Evolutionary conservation across 2,113 vertebrate species (phyloP), one percentile per base, ranked within the genome.

Genomic region (Neopipo cinnamomea): DNA sequence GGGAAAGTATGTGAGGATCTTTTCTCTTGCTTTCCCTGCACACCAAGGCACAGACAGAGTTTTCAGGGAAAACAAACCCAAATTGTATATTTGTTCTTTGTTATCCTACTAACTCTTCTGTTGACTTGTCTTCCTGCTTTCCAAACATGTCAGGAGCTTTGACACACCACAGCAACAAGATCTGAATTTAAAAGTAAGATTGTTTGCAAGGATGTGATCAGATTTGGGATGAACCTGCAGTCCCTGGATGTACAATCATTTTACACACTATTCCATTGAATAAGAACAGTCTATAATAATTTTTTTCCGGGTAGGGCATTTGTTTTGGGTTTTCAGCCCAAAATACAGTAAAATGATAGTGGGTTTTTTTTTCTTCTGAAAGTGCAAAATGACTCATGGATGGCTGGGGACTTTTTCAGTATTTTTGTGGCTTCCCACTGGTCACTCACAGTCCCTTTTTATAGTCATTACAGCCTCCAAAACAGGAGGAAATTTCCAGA

Each of bases 381-480:
- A 70, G 10, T 39, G 16, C 28, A 58, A 22, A 78, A 42, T 44
- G 11, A 44, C 4, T 47, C 9, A 23, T 53, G 5, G 18, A 14
- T 70, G 3, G 10, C 2, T 65, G 11, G 3, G 3, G 10, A 3
- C 2, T 22, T n/a, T 58, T n/a, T 24, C 46, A 35, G 31, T 28
- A 65, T 25, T 81, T 80, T 70, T 42, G 2, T 88, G 11, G 7
- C 23, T 75, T 78, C 17, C 9, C 11, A 62, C 8, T 58, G 13
- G 23, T 5, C 13, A 59, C 10, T 65, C 14, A 0, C 33, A 65
- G 25, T 39, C 11, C 11, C 8, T 25, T 56, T 79, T 67, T 58
- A 44, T 85, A 50, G 15, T 68, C 2, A 3, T 70, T 77, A 44
- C 16, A 14, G 17, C 31, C 27, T 41, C 37, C 42, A 25, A 70